These are phyloP conservation scores for Tenualosa ilisha DNA, from an alignment of 2,797 vertebrate species.

Conservation along the genomic window DNA sequence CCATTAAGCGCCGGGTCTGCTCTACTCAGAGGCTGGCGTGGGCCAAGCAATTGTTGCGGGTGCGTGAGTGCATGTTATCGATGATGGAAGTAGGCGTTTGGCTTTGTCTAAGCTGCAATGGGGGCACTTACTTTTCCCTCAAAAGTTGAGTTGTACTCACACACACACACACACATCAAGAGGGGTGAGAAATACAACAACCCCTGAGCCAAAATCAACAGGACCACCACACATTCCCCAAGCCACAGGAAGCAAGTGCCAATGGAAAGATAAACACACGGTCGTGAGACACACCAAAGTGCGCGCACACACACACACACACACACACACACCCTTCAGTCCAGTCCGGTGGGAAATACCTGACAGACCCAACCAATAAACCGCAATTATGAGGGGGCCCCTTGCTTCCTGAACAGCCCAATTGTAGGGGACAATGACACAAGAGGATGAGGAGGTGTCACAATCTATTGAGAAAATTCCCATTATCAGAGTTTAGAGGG, in stretches of 20 bases:
- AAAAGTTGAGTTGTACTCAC: neutral
- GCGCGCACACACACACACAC: neutral
- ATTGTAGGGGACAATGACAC: constrained; percentile 15
- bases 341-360: constrained; percentile 45
- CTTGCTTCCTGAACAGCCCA: constrained; percentile 7
- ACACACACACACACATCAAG: constrained; percentile 30
- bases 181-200: constrained; percentile 49
- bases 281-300: constrained; percentile 27
- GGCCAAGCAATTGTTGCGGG: constrained; percentile 27
- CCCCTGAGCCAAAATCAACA: constrained; percentile 64
- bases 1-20: constrained; percentile 61
- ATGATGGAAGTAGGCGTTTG: constrained; percentile 70
- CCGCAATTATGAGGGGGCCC: constrained; percentile 55
- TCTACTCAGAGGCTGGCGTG: constrained; percentile 62
- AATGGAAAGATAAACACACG: constrained; percentile 64
- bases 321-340: neutral
- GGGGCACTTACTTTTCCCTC: constrained; percentile 35
- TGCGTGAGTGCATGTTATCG: constrained; percentile 60
- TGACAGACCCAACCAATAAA: constrained; percentile 59
- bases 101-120: constrained; percentile 64
- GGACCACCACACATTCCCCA: constrained; percentile 43
- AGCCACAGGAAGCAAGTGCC: constrained; percentile 63
- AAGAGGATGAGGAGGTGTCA: constrained; percentile 7
- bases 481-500: neutral
- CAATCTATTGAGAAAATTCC: neutral